phyloP scores from a whole-genome alignment of 2,797 vertebrate species.

The Coregonus ussuriensis region DNA sequence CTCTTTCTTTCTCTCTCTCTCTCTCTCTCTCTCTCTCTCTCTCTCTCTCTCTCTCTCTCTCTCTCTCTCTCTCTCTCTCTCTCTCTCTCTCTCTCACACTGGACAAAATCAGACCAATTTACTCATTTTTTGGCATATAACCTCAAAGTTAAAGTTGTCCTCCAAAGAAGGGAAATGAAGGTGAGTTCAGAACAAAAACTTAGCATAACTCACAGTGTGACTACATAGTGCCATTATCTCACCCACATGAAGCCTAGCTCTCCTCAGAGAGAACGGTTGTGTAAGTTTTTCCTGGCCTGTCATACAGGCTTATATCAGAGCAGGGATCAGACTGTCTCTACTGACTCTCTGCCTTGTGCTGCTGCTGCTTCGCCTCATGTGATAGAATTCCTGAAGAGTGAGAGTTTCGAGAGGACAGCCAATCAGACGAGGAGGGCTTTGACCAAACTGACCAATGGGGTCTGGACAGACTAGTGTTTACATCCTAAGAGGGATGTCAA shows the following conservation, averaged over 20 bases:
- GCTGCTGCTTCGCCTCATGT: slow-evolving; percentile 33
- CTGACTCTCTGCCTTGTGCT: too few species aligned
- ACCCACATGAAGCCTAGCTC: slow-evolving; percentile 12
- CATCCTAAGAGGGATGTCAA: slow-evolving; percentile 28
- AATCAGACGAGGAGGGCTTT: slow-evolving; percentile 51
- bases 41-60: too few species aligned
- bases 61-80: too few species aligned
- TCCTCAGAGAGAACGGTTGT: slow-evolving; percentile 20
- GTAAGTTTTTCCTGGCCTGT: slow-evolving; percentile 34
- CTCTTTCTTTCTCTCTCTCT: too few species aligned
- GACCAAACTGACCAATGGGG: slow-evolving; percentile 43
- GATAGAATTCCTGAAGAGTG: slow-evolving; percentile 56
- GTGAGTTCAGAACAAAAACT: neutral
- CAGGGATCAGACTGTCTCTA: slow-evolving; percentile 3
- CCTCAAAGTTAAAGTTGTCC: neutral
- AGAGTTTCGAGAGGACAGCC: slow-evolving; percentile 41
- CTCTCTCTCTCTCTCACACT: neutral
- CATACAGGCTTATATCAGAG: slow-evolving; percentile 35
- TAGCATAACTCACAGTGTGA: neutral
- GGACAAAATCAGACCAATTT: neutral
- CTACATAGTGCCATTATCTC: slow-evolving; percentile 23
- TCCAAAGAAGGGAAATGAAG: neutral
- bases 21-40: too few species aligned
- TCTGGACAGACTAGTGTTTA: slow-evolving; percentile 29
- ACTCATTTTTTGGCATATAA: neutral